Base-by-base conservation (phyloP, 92 coral and sea anemone genomes). In the Bergia sp. region DNA sequence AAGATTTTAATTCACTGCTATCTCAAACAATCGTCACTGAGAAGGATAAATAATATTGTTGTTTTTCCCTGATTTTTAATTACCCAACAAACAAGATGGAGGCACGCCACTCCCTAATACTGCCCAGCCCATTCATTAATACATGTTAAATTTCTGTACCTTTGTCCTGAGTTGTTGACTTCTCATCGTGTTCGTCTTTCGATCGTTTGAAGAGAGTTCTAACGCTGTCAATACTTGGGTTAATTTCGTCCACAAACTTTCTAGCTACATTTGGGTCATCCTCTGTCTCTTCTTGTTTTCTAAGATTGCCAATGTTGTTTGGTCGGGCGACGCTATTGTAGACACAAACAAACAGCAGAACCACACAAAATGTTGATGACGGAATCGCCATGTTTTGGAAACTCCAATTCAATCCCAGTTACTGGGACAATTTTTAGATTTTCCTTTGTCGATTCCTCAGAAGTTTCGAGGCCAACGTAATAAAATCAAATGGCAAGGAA, bases 141-240 rank as follows among this genome's bases (percentile, higher is more conserved):
- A 12, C 67, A 10, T 38, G 29, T 37, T 66, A 37, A 58, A 82
- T 64, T 11, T 42, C 61, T 71, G 12, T 84, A 84, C 87, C 87
- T 84, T 84, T 43, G 37, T 45, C 66, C 5, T 39, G 45, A 38
- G 5, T 23, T 37, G 5, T 39, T 2, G 69, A 18, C 2, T 71
- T 45, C 21, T 20, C 67, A 44, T 47, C 44, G 23, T 20, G 4
- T 6, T 12, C 36, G 8, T 69, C 87, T 71, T 84, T 44, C 37
- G 87, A 84, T 36, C 87, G 78, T 84, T 71, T 84, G 87, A 84
- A 84, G 78, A 84, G 87, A 84, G 43, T 29, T 40, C 47, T 71
- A 38, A 36, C 64, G 13, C 64, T 84, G 29, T 69, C 77, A 38
- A 65, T 29, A 53, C 12, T 50, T 47, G 87, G 77, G n/a, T 69